Percentiles rank a stretch among this genome's conserved stretches.
Evolutionary conservation across 1,140 invertebrate genomes (phyloP).

Genomic region (Metopolophium dirhodum): DNA sequence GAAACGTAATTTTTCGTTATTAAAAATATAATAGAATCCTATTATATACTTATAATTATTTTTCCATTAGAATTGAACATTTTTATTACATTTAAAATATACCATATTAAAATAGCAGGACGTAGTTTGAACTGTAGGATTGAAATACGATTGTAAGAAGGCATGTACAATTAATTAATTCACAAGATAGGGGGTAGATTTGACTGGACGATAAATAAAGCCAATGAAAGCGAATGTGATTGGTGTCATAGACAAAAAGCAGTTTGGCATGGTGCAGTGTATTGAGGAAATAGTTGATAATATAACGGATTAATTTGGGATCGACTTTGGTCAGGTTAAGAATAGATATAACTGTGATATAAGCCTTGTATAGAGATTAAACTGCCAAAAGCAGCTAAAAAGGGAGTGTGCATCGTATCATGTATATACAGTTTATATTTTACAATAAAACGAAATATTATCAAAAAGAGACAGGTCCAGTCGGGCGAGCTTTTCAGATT

Average conservation of each 20-base stretch:
- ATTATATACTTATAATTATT: background rate
- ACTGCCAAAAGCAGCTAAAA: background rate
- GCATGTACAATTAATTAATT: too few relatives aligned
- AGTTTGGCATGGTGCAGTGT: background rate
- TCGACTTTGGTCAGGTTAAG: background rate
- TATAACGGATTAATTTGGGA: background rate
- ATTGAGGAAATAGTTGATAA: background rate
- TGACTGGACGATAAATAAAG: background rate
- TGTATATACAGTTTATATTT: background rate
- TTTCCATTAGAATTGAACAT: background rate
- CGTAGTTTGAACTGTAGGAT: background rate
- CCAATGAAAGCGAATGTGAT: background rate
- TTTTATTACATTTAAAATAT: background rate
- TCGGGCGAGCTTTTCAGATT: background rate
- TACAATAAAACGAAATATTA: background rate
- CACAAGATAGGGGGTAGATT: background rate
- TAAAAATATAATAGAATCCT: background rate
- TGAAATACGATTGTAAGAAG: background rate
- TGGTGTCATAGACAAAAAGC: background rate
- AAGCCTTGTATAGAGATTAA: too few relatives aligned
- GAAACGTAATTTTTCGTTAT: background rate
- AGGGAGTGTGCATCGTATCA: background rate
- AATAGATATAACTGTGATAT: background rate
- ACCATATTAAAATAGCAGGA: background rate
- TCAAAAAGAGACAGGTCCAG: background rate